A percentile compares a stretch with the other conserved stretches of the same genome.
These are phyloP conservation scores for Girardia tigrina DNA, from an alignment of 2,888 invertebrate genomes.

Conservation along the genomic window DNA sequence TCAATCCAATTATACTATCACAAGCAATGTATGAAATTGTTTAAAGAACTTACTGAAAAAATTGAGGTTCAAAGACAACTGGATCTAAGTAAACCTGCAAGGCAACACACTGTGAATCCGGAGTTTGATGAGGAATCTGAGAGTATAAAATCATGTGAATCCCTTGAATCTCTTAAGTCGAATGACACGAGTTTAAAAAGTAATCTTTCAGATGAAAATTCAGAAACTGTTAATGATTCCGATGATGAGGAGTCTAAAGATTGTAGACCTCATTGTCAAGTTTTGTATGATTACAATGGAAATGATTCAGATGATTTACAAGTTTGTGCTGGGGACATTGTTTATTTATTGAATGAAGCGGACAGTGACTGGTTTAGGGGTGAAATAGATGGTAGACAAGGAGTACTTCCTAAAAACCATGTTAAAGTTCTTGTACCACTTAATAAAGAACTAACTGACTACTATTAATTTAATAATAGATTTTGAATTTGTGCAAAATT, in stretches of 20 bases:
- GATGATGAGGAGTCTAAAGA: neutral
- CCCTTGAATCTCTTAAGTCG: too few relatives aligned
- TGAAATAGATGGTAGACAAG: neutral
- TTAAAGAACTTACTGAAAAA: neutral
- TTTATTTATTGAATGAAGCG: neutral
- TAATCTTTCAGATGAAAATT: too few relatives aligned
- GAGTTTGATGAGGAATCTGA: too few relatives aligned
- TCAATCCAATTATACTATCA: neutral
- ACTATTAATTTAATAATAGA: too few relatives aligned
- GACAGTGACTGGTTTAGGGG: neutral
- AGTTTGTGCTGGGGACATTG: neutral
- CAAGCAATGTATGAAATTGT: neutral
- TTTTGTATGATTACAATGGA: neutral
- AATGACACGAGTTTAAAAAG: too few relatives aligned
- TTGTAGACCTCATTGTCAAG: neutral
- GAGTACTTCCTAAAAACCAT: neutral
- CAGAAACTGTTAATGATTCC: neutral
- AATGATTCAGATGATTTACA: neutral
- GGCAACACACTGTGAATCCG: too few relatives aligned
- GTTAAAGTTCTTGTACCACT: neutral
- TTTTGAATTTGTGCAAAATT: too few relatives aligned
- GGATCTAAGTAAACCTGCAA: too few relatives aligned
- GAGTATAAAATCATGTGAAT: too few relatives aligned
- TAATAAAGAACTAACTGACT: too few relatives aligned
- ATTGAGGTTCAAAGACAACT: too few relatives aligned